phyloP scores from a whole-genome alignment of 1,140 invertebrate species.

The Aricia agestis region DNA sequence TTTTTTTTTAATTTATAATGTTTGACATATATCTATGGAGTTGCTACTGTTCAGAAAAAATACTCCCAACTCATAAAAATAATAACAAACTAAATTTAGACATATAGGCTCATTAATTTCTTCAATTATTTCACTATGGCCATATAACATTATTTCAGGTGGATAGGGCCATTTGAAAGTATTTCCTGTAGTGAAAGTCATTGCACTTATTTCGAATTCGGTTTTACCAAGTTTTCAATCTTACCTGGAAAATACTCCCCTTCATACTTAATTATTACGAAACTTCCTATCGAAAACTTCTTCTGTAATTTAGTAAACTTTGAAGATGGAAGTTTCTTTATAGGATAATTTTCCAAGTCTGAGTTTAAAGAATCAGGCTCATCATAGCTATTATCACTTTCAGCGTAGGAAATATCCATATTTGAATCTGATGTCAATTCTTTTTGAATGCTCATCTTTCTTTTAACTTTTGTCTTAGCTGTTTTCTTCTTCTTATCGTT shows the following conservation, averaged over 20 bases:
- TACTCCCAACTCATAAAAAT: too few relatives aligned
- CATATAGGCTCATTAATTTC: conserved; percentile 23
- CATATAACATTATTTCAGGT: conserved; percentile 31
- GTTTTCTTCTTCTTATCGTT: conserved; percentile 8
- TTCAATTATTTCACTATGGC: conserved; percentile 26
- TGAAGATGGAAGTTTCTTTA: conserved; percentile 15
- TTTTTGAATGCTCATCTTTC: conserved; percentile 16
- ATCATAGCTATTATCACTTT: conserved; percentile 20
- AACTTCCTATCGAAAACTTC: conserved; percentile 16
- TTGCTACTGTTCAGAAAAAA: too few relatives aligned
- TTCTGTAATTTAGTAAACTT: conserved; percentile 2
- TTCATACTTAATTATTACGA: conserved; percentile 18
- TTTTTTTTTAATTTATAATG: too few relatives aligned
- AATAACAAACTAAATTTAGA: too few relatives aligned
- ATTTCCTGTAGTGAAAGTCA: conserved; percentile 30
- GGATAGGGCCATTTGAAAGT: conserved; percentile 33
- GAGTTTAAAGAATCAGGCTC: conserved; percentile 12
- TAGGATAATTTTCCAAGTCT: conserved; percentile 18
- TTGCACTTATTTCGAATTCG: conserved; percentile 26
- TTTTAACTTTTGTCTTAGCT: conserved; percentile 24
- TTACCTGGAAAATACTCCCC: conserved; percentile 21
- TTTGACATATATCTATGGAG: too few relatives aligned
- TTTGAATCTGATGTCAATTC: conserved; percentile 18
- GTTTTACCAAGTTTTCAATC: conserved; percentile 25
- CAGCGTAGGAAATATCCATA: conserved; percentile 18